Evolutionary conservation across 2,888 invertebrate species (phyloP).

Genomic region (Ceriagrion tenellum): DNA sequence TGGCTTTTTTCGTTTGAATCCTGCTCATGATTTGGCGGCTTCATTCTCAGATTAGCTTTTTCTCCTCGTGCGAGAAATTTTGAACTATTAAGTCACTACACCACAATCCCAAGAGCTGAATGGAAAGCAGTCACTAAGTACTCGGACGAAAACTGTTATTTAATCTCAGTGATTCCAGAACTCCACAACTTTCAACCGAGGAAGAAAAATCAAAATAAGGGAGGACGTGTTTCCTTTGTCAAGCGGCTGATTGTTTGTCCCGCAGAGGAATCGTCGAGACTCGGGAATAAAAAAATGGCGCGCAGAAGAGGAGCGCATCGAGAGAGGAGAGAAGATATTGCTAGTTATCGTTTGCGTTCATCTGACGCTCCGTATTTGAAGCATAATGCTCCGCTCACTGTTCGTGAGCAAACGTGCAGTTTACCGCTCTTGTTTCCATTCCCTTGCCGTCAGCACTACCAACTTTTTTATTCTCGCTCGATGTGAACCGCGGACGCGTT

Average conservation of each 20-base stretch:
- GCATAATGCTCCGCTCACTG: conserved; percentile 5
- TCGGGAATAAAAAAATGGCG: neutral
- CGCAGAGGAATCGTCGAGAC: neutral
- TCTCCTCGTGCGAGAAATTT: neutral
- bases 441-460: neutral
- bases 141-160: neutral
- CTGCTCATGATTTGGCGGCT: too few relatives aligned
- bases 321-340: neutral
- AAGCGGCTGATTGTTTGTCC: neutral
- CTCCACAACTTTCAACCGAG: neutral
- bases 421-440: neutral
- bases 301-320: neutral
- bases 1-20: too few relatives aligned
- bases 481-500: conserved; percentile 9
- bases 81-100: neutral
- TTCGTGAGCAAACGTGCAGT: neutral
- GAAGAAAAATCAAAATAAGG: neutral
- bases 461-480: neutral
- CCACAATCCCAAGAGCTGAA: neutral
- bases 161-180: neutral
- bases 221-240: neutral
- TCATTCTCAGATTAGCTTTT: too few relatives aligned
- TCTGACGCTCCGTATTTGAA: neutral
- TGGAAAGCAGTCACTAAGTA: neutral
- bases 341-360: conserved; percentile 43